Conservation (phyloP, 2,113 vertebrate genomes). For the Gymnocephalus cernua region DNA sequence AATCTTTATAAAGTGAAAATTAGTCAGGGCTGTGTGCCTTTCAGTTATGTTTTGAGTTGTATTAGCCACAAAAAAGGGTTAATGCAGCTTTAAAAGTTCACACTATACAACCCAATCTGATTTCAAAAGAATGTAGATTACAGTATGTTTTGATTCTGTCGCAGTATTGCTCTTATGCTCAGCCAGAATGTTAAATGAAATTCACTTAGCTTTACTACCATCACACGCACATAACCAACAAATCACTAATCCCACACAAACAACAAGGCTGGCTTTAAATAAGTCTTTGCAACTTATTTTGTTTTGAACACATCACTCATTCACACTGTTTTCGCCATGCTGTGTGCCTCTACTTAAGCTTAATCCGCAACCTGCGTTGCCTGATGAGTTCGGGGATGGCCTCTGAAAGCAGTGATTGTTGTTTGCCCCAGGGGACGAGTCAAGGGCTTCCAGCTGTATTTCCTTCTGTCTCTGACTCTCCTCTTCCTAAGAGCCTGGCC, state of each 20-base stretch:
- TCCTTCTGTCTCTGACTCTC: slow-evolving; percentile 24
- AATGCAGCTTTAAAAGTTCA: background rate
- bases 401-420: slow-evolving; percentile 49
- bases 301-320: slow-evolving; percentile 30
- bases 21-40: no score
- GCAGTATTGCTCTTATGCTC: background rate
- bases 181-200: slow-evolving; percentile 1
- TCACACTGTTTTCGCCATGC: slow-evolving; percentile 16
- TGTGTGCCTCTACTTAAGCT: slow-evolving; percentile 17
- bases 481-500: slow-evolving; percentile 39
- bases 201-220: background rate
- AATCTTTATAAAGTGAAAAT: no score
- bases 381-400: slow-evolving; percentile 51
- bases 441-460: slow-evolving; percentile 52
- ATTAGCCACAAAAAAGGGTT: background rate
- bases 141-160: background rate
- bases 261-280: slow-evolving; percentile 21
- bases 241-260: slow-evolving; percentile 31
- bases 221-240: slow-evolving; percentile 14
- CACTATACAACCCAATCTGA: background rate
- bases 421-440: slow-evolving; percentile 39
- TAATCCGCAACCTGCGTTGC: slow-evolving; percentile 53
- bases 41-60: background rate
- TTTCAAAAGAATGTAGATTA: background rate
- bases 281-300: slow-evolving; percentile 38